Evolutionary conservation across 1,140 invertebrate species (phyloP).

Genomic region (Magallana ariakensis): DNA sequence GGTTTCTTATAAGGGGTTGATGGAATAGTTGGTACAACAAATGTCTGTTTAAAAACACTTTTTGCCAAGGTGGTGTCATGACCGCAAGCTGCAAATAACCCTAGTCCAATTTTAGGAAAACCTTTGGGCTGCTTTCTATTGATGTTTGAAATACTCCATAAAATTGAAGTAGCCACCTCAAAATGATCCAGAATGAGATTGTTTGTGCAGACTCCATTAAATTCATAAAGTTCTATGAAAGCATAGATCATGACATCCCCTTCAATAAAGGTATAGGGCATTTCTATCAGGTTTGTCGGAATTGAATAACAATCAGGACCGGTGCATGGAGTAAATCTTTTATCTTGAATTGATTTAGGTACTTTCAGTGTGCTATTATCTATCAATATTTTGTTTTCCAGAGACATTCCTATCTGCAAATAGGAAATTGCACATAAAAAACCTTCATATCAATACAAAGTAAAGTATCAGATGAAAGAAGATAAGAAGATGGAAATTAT

Average conservation of each 20-base stretch:
- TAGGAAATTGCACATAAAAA: not conserved
- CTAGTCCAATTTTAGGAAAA: not conserved
- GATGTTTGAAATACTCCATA: constrained; percentile 22
- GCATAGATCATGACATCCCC: constrained; percentile 21
- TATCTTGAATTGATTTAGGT: not conserved
- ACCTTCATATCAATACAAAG: not conserved
- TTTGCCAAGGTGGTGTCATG: not conserved
- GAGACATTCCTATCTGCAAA: not conserved
- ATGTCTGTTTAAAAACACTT: not conserved
- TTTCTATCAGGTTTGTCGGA: not conserved
- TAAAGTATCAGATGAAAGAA: too few relatives aligned
- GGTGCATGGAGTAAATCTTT: not conserved
- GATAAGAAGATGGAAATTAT: not conserved
- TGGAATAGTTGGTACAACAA: not conserved
- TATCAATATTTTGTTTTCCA: not conserved
- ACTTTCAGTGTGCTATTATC: not conserved
- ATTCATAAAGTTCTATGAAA: constrained; percentile 1
- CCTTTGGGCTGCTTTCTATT: not conserved
- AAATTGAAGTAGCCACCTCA: not conserved
- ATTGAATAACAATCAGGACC: not conserved
- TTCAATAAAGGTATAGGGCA: not conserved
- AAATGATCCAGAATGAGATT: not conserved
- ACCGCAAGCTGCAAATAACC: not conserved
- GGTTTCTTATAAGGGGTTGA: not conserved
- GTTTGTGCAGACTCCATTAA: not conserved